Conservation (phyloP, 2,113 vertebrate species). For the Lanius ludovicianus region DNA sequence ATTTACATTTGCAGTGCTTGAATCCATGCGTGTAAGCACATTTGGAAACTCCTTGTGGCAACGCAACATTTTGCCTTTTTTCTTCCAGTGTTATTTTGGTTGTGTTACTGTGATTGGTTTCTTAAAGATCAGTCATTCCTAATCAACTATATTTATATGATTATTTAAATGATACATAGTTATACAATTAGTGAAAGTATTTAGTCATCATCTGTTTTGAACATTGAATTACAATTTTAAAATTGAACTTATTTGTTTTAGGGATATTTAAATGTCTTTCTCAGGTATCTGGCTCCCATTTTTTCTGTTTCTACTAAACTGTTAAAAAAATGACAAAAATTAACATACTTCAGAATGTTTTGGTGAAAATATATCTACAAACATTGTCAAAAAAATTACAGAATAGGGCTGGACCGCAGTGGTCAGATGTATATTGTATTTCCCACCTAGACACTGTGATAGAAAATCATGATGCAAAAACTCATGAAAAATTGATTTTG, state of each 20-base stretch:
- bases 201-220: constrained; percentile 55
- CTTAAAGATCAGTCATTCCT: constrained; percentile 54
- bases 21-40: not conserved
- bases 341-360: not conserved
- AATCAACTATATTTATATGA: constrained; percentile 64
- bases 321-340: not conserved
- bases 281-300: not conserved
- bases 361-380: not conserved
- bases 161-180: constrained; percentile 60
- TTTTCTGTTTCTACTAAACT: not conserved
- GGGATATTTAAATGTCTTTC: not conserved
- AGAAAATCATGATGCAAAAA: not conserved
- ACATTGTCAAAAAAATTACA: not conserved
- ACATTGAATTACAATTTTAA: constrained; percentile 23
- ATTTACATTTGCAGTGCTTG: not conserved
- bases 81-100: constrained; percentile 3
- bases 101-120: constrained; percentile 35
- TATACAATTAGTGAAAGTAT: constrained; percentile 59
- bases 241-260: not conserved
- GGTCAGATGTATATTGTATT: not conserved
- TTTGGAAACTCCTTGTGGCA: not conserved
- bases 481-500: constrained; percentile 2
- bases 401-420: not conserved
- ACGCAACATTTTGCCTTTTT: not conserved
- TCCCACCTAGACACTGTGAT: not conserved